Base-by-base conservation (phyloP, 1,140 invertebrate species). In the Heliconius eleuchia region DNA sequence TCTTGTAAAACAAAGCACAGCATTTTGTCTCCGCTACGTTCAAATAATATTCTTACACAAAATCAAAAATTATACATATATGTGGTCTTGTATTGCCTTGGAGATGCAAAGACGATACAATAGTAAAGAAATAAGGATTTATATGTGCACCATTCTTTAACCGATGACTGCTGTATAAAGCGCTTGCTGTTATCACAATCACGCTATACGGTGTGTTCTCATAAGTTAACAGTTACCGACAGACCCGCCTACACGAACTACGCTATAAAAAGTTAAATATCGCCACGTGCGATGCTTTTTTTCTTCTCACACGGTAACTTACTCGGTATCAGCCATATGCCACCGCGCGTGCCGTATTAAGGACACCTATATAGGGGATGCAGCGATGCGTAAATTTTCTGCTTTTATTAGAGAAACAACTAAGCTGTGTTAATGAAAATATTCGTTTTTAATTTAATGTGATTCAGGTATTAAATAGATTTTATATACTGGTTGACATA, bases 211-310 rank as follows among this genome's bases (percentile, higher is more conserved):
- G 60, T 2, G 23, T 66, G 60, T 66, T 66, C 60, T 66, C 3
- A 30, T 66, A 30, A 66, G 27, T 66, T 5, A 66, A 66, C 60
- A 30, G 60, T 66, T 66, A 66, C 23, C 13, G 5, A 8, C 27
- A 30, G 4, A 6, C 4, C 16, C 74, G 74, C 74, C 74, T 27
- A 75, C 74, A 75, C 57, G 55, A 66, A 55, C 13, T 60, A 46
- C 75, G n/a, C 13, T 23, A 70, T 76, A 87, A 87, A 85, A 88
- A 83, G 71, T 79, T 87, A 88, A 90, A 77, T 74, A 77, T 72
- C 39, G 87, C 79, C 90, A 87, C 89, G 90, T 88, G 90, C 70
- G n/a, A 39, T 52, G 60, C 66, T 39, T 80, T 82, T 82, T 81
- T 76, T 85, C 86, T 86, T 86, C 82, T 79, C 79, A 84, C 83